Evolutionary conservation across 1,140 invertebrate genomes (phyloP).

Genomic region (Heliconius nattereri): DNA sequence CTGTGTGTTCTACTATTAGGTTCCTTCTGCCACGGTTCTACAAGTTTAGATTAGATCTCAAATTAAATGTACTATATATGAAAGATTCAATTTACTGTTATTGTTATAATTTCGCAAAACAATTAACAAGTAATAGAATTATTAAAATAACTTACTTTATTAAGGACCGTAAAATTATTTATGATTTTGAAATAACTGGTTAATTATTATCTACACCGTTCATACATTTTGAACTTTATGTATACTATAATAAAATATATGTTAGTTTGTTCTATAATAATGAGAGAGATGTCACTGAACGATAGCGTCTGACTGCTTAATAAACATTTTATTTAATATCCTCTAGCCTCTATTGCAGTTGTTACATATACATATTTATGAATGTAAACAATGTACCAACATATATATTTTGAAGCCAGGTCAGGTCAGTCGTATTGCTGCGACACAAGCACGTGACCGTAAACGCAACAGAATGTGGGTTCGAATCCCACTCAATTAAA

Average conservation of each 20-base stretch:
- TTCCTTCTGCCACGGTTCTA: not conserved
- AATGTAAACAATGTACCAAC: not conserved
- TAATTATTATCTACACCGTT: not conserved
- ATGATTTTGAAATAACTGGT: not conserved
- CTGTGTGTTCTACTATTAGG: too few relatives aligned
- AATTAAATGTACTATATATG: not conserved
- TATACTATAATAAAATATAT: not conserved
- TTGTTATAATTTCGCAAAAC: not conserved
- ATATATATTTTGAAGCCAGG: not conserved
- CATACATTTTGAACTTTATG: conserved; percentile 4
- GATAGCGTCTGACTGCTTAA: conserved; percentile 13
- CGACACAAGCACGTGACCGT: too few relatives aligned
- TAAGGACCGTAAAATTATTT: not conserved
- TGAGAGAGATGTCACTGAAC: conserved; percentile 15
- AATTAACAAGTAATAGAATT: conserved; percentile 1
- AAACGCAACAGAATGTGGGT: too few relatives aligned
- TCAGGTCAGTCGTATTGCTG: too few relatives aligned
- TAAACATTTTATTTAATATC: conserved; percentile 19
- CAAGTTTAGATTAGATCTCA: not conserved
- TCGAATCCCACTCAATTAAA: too few relatives aligned
- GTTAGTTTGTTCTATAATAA: not conserved
- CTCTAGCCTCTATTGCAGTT: conserved; percentile 10
- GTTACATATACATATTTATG: not conserved
- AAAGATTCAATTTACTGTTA: not conserved
- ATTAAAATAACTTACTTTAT: not conserved